These are phyloP conservation scores for Furcula furcula DNA, from an alignment of 2,888 invertebrate genomes.

Conservation along the genomic window DNA sequence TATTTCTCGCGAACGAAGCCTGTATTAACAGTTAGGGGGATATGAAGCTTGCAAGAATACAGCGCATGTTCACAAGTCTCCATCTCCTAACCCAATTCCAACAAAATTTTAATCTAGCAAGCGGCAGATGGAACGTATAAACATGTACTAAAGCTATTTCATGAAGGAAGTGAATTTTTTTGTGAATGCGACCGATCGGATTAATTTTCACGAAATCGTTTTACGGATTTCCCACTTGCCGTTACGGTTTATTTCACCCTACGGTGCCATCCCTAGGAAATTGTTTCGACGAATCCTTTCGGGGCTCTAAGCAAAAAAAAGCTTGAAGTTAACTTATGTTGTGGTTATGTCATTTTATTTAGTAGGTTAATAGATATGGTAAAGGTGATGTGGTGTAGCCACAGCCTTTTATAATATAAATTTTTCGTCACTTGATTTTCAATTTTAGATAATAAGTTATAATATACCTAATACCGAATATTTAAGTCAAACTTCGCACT, in stretches of 20 bases:
- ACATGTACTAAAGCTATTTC: slow-evolving; percentile 24
- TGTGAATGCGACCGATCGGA: slow-evolving; percentile 55
- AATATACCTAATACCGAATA: too few relatives aligned
- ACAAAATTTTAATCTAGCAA: slow-evolving; percentile 23
- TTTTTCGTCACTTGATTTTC: too few relatives aligned
- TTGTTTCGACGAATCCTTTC: slow-evolving; percentile 68
- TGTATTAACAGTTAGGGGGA: too few relatives aligned
- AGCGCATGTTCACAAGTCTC: slow-evolving; percentile 2
- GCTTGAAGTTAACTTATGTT: slow-evolving; percentile 24
- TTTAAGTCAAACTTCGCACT: too few relatives aligned
- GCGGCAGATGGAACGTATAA: slow-evolving; percentile 15
- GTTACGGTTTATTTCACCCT: slow-evolving; percentile 75
- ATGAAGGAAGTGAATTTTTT: slow-evolving; percentile 27
- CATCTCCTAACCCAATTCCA: slow-evolving; percentile 9
- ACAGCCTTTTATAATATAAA: too few relatives aligned
- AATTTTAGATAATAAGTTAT: too few relatives aligned
- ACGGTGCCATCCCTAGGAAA: slow-evolving; percentile 72
- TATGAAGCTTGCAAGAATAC: too few relatives aligned
- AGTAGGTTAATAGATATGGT: too few relatives aligned
- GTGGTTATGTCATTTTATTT: too few relatives aligned
- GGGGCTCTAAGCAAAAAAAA: slow-evolving; percentile 47
- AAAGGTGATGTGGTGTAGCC: too few relatives aligned
- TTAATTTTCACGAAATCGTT: slow-evolving; percentile 75
- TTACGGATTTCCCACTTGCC: slow-evolving; percentile 67
- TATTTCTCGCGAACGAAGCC: too few relatives aligned